Evolutionary conservation across 2,113 vertebrate species (phyloP), one percentile per base, ranked within the genome.

Genomic region (Hyaena hyaena): DNA sequence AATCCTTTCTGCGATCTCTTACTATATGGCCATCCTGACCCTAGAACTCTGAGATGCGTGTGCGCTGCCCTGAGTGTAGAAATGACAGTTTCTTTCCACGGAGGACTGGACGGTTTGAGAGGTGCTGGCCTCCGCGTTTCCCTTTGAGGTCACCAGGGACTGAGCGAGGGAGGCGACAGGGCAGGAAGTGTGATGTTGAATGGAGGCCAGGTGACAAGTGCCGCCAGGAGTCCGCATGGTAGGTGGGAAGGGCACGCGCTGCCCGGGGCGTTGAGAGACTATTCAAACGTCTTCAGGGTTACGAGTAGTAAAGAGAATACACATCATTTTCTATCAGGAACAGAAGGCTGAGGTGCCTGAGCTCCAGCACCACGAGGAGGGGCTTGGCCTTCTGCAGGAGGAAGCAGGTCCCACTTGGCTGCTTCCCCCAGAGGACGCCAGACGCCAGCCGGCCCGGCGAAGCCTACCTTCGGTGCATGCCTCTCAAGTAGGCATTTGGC

Each of bases 401-500:
- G 0, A 4, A 71, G 89, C 26, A 66, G 73, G 28, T n/a, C 5
- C 43, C 50, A 4, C 24, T 63, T 88, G 28, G 26, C 48, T 65
- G 93, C 48, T 61, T 82, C 90, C 83, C 31, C 39, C 2, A 0
- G 50, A 88, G 71, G 43, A 97, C 28, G 24, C 68, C 50, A 93
- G 58, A 83, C 50, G 80, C 39, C 63, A 93, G 58, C 85, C 43
- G 82, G 50, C 63, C 88, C 89, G 55, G 35, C 58, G 86, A 21
- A 89, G 17, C 58, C 97, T 76, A 4, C 92, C 95, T 98, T 95
- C 65, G 28, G 82, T 76, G 68, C 79, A n/a, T 97, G 98, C 88
- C 86, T 96, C 61, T 88, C 81, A 61, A 96, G 91, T 84, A 93
- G 63, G 61, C 74, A 96, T 92, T 58, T 95, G 97, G 97, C 95